These are phyloP conservation scores for Steinernema feltiae DNA, from an alignment of 1,140 invertebrate species.

Conservation along the genomic window DNA sequence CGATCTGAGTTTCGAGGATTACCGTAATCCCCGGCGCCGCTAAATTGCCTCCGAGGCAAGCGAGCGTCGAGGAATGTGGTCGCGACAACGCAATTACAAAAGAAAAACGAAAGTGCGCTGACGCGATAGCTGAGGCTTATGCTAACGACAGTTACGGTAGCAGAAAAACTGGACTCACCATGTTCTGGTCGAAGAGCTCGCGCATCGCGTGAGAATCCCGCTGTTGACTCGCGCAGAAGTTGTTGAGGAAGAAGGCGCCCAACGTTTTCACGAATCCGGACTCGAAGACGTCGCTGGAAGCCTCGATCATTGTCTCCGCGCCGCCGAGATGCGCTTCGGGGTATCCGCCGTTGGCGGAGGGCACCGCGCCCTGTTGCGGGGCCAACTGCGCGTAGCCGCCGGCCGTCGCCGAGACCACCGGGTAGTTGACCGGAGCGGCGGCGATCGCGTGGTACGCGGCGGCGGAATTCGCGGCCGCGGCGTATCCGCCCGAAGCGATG, in stretches of 20 bases:
- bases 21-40: not conserved
- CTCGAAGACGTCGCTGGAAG: not conserved
- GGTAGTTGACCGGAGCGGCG: not conserved
- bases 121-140: not conserved
- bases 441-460: not conserved
- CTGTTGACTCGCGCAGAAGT: not conserved
- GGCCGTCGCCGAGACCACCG: not conserved
- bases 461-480: not conserved
- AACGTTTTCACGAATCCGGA: not conserved
- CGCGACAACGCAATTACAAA: slow-evolving; percentile 4
- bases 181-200: not conserved
- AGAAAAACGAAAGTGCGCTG: not conserved
- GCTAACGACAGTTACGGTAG: not conserved
- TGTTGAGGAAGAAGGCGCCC: slow-evolving; percentile 7
- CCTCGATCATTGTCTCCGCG: not conserved
- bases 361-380: not conserved
- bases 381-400: not conserved
- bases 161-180: slow-evolving; percentile 7
- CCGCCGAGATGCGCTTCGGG: not conserved
- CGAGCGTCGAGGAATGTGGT: not conserved
- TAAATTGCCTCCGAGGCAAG: not conserved
- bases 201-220: not conserved
- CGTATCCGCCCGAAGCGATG: not conserved
- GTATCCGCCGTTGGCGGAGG: not conserved
- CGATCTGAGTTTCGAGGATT: slow-evolving; percentile 3